These are phyloP conservation scores for Synodontis membranacea DNA, from an alignment of 2,113 vertebrate genomes.

Conservation along the genomic window DNA sequence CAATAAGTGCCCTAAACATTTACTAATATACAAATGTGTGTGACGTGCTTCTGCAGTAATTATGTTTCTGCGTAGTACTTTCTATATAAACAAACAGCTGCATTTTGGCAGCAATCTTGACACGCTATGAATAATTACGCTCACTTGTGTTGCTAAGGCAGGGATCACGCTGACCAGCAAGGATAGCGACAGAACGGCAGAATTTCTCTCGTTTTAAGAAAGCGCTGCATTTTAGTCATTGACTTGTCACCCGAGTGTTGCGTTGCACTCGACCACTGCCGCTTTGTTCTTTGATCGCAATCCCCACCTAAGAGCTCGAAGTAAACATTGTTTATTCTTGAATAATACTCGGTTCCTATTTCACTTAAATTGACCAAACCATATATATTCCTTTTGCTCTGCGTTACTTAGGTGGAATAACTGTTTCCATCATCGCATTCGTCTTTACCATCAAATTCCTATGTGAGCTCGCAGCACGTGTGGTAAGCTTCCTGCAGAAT, in stretches of 20 bases:
- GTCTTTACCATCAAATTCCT: slow-evolving; percentile 99
- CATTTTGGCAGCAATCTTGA: background rate
- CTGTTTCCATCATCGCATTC: slow-evolving; percentile 96
- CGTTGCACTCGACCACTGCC: too few species aligned
- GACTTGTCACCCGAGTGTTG: too few species aligned
- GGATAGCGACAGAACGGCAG: too few species aligned
- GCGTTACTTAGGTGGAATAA: slow-evolving; percentile 86
- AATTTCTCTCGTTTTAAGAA: too few species aligned
- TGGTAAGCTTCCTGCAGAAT: slow-evolving; percentile 98
- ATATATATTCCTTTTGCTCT: too few species aligned
- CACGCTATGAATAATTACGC: background rate
- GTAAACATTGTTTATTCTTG: background rate
- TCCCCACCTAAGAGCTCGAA: too few species aligned
- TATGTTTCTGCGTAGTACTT: background rate
- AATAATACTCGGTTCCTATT: background rate
- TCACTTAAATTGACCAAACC: background rate
- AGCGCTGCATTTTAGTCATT: too few species aligned
- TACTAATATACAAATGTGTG: too few species aligned
- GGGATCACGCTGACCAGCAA: too few species aligned
- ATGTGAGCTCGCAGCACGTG: slow-evolving; percentile 94
- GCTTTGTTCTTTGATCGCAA: too few species aligned
- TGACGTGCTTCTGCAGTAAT: background rate
- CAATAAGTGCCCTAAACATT: too few species aligned
- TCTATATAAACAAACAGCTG: background rate
- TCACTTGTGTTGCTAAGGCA: background rate